Evolutionary conservation across 2,888 invertebrate genomes (phyloP), one percentile per base, ranked within the genome.

Genomic region (Anagyrus pseudococci): DNA sequence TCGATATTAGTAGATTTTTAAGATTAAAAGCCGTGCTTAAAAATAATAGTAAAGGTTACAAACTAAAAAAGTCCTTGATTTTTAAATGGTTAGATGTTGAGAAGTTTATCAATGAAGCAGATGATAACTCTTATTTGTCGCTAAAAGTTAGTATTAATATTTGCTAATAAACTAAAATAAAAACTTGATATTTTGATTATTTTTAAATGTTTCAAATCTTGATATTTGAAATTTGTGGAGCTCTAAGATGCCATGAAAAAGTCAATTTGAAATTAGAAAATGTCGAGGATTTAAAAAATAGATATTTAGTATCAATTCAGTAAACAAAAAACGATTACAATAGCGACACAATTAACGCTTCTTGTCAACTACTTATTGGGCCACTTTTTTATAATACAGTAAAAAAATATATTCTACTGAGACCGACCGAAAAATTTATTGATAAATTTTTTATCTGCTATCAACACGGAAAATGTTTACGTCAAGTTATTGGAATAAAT

Each of bases 141-240:
- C 47, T 57, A 43, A 70, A 70, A 56, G 68, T 67, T 33, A 64
- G 58, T 64, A 67, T 41, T 61, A 53, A 37, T 41, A 60, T 25
- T 56, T 20, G 25, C 2, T 52, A 37, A 8, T 37, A 13, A 2
- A 2, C 2, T 8, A 37, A 37, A 2, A 2, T 37, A 10, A 4
- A 37, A 37, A 37, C 41, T 2, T 40, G 15, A 10, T n/a, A 47
- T 26, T 49, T 1, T 25, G 17, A 46, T 53, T 40, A 53, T 48
- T 46, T 53, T 17, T 60, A 26, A 47, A 33, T 33, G 44, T 58
- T 37, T 23, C 17, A 68, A 64, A 64, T 68, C 26, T 66, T 68
- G n/a, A 55, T 67, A 52, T 68, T 70, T 66, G 68, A 64, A 2
- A 67, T 68, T 56, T 66, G 64, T 67, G 67, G 68, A 20, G 67